Percentiles rank a stretch among this genome's conserved stretches.
Conservation (phyloP, 2,113 vertebrate genomes). For the Semnornis frantzii region DNA sequence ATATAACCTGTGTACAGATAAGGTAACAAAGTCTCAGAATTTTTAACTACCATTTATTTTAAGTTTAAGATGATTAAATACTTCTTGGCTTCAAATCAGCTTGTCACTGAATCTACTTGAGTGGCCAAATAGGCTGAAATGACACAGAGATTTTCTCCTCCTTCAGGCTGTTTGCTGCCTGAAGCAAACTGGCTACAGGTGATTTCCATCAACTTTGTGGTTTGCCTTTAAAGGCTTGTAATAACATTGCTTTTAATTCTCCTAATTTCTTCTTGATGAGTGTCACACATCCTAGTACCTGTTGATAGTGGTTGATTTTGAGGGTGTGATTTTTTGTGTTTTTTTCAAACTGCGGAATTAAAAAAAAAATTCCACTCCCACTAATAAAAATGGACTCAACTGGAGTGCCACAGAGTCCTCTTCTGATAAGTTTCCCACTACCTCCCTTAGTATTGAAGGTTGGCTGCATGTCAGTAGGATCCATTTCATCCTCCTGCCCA, state of each 20-base stretch:
- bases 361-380: not conserved
- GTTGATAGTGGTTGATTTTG: not conserved
- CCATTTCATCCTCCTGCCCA: not conserved
- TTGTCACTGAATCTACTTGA: not conserved
- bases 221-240: not conserved
- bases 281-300: not conserved
- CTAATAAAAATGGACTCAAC: not conserved
- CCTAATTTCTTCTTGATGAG: not conserved
- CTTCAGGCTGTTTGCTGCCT: not conserved
- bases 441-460: not conserved
- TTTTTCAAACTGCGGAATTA: not conserved
- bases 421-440: not conserved
- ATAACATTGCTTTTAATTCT: not conserved
- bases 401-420: not conserved
- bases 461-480: not conserved
- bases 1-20: not conserved
- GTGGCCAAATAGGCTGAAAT: not conserved
- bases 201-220: not conserved
- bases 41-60: not conserved
- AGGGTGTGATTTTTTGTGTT: not conserved
- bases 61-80: not conserved
- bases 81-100: not conserved
- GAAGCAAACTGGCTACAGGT: constrained; percentile 6
- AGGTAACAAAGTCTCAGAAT: not conserved
- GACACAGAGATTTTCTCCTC: not conserved